phyloP scores from a whole-genome alignment of 1,140 invertebrate species.

The Zaprionus vittiger region DNA sequence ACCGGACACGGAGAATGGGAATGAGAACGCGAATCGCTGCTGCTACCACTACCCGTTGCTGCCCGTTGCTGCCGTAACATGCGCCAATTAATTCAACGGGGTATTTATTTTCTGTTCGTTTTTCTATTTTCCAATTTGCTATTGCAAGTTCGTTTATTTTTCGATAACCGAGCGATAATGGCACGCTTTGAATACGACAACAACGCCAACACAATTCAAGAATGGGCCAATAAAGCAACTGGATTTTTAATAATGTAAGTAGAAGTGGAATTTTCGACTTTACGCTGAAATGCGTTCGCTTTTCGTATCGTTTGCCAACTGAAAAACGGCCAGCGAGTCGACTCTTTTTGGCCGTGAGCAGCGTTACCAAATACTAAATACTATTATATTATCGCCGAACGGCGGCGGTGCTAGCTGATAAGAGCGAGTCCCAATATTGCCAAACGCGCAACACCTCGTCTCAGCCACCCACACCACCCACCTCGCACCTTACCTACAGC shows the following conservation, averaged over 20 bases:
- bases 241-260: conserved; percentile 33
- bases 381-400: conserved; percentile 60
- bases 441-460: conserved; percentile 13
- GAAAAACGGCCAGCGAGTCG: conserved; percentile 36
- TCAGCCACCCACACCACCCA: neutral
- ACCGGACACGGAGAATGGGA: conserved; percentile 39
- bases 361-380: conserved; percentile 59
- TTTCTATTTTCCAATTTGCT: conserved; percentile 39
- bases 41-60: neutral
- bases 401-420: conserved; percentile 51
- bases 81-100: conserved; percentile 58
- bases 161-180: conserved; percentile 69
- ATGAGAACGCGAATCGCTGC: conserved; percentile 19
- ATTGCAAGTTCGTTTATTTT: conserved; percentile 50
- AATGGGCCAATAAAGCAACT: conserved; percentile 40
- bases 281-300: conserved; percentile 67
- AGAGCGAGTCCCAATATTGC: conserved; percentile 45
- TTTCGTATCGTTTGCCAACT: conserved; percentile 77
- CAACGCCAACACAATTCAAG: conserved; percentile 7
- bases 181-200: conserved; percentile 57
- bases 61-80: conserved; percentile 38
- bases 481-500: no score
- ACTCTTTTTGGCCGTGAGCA: conserved; percentile 35
- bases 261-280: conserved; percentile 20
- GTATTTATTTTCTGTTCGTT: conserved; percentile 22